A percentile compares a stretch with the other conserved stretches of the same genome.
phyloP scores from a whole-genome alignment of 1,140 invertebrate genomes.

The Dendrolimus kikuchii region DNA sequence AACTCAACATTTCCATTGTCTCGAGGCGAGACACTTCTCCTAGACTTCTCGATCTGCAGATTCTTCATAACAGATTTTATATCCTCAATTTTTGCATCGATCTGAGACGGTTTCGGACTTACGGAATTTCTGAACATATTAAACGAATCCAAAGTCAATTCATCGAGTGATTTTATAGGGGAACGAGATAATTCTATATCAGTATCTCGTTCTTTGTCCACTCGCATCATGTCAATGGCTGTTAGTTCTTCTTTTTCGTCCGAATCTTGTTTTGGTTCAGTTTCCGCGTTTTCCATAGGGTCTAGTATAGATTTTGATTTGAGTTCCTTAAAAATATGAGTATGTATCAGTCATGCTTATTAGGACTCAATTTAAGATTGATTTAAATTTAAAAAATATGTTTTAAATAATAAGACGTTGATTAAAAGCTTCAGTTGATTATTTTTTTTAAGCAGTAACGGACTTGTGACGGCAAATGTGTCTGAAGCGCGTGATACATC shows the following conservation, averaged over 20 bases:
- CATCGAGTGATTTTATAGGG: conserved; percentile 54
- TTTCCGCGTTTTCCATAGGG: conserved; percentile 32
- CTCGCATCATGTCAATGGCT: conserved; percentile 41
- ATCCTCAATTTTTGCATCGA: conserved; percentile 66
- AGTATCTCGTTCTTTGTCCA: conserved; percentile 30
- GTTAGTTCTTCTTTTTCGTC: conserved; percentile 60
- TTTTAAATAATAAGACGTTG: no score
- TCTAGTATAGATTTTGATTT: conserved; percentile 71
- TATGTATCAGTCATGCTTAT: no score
- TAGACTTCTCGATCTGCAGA: conserved; percentile 55
- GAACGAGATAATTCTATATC: conserved; percentile 40
- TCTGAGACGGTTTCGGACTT: conserved; percentile 53
- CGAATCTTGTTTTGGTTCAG: conserved; percentile 56
- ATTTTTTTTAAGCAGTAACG: no score
- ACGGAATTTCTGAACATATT: conserved; percentile 63
- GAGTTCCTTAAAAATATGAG: conserved; percentile 58
- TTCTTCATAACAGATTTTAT: conserved; percentile 69
- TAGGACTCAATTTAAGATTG: no score
- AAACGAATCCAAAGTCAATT: conserved; percentile 62
- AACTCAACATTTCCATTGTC: conserved; percentile 42
- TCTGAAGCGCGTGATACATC: no score
- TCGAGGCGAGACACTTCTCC: conserved; percentile 55
- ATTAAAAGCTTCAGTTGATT: no score
- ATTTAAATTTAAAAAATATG: no score
- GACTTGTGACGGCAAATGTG: no score